Conservation (phyloP, 2,888 invertebrate species). For the Heliconius ismenius region DNA sequence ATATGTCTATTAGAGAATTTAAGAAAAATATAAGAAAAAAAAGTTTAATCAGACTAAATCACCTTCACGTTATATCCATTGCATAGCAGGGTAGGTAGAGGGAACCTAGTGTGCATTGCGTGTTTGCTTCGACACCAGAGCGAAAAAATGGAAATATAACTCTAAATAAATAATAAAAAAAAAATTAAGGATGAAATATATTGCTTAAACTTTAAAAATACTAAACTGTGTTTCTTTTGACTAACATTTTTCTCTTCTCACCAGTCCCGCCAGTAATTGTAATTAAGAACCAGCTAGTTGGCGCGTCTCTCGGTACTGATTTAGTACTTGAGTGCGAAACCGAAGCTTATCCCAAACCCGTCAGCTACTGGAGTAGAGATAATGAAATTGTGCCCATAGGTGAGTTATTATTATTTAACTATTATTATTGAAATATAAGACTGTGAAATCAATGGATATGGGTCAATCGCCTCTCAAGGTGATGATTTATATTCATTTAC, state of each 20-base stretch:
- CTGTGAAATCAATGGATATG: too few species aligned
- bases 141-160: too few species aligned
- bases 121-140: too few species aligned
- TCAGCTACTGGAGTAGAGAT: constrained; percentile 92
- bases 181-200: not conserved
- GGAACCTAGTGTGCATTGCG: too few species aligned
- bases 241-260: constrained; percentile 42
- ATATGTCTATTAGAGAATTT: too few species aligned
- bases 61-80: too few species aligned
- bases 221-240: not conserved
- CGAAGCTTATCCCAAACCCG: constrained; percentile 92
- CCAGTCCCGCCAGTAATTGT: constrained; percentile 93
- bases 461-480: not conserved
- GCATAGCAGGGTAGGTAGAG: too few species aligned
- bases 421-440: not conserved
- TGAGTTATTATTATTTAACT: constrained; percentile 58
- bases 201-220: not conserved
- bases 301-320: constrained; percentile 88
- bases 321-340: constrained; percentile 90
- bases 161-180: not conserved
- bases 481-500: not conserved
- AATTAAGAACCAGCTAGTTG: constrained; percentile 91
- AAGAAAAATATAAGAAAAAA: too few species aligned
- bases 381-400: constrained; percentile 89
- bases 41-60: too few species aligned